Evolutionary conservation across 2,113 vertebrate species (phyloP).

Genomic region (Perccottus glenii): DNA sequence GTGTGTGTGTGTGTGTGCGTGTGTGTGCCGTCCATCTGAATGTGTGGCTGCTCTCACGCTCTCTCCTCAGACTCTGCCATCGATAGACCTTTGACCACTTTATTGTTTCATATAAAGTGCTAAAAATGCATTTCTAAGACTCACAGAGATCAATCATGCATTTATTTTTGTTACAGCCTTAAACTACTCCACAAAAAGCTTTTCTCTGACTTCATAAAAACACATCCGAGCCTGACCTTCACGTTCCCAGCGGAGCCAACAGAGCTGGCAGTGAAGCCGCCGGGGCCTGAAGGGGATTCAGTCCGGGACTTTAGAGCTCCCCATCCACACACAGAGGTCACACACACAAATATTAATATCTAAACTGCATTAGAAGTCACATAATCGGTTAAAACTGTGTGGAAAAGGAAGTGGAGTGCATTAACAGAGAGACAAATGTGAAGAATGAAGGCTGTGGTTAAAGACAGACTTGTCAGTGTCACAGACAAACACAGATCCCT

Average conservation of each 20-base stretch:
- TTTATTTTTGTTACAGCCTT: no score
- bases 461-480: conserved; percentile 60
- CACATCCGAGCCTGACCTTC: no score
- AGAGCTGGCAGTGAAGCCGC: conserved; percentile 18
- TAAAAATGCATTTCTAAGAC: no score
- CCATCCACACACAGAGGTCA: conserved; percentile 67
- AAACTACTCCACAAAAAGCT: no score
- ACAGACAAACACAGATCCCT: conserved; percentile 11
- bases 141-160: no score
- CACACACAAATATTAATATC: conserved; percentile 70
- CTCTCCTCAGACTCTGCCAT: no score
- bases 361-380: conserved; percentile 71
- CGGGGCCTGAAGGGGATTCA: conserved; percentile 20
- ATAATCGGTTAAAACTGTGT: conserved; percentile 59
- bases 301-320: conserved; percentile 36
- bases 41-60: no score
- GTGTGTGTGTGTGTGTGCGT: no score
- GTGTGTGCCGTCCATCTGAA: no score
- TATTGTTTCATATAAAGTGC: no score
- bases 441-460: conserved; percentile 18
- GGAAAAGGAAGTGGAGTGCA: conserved; percentile 38
- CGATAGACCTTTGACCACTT: no score
- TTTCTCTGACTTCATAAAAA: no score
- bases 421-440: conserved; percentile 62
- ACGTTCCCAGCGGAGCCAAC: not conserved